Evolutionary conservation across 2,888 invertebrate genomes (phyloP).

Genomic region (Brachyopa scutellaris): DNA sequence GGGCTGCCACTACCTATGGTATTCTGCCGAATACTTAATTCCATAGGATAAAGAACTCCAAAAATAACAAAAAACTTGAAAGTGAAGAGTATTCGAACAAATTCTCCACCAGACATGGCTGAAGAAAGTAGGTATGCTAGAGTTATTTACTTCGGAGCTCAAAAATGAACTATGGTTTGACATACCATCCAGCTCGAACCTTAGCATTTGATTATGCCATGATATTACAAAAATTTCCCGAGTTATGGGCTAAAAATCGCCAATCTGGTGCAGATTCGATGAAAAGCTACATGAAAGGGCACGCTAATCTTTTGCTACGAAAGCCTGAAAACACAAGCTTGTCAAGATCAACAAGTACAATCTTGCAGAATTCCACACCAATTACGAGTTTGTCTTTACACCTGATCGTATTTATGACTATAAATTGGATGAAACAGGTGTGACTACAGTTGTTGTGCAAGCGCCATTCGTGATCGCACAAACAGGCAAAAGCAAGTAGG

Average conservation of each 20-base stretch:
- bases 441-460: constrained; percentile 63
- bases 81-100: too few relatives aligned
- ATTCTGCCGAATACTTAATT: constrained; percentile 38
- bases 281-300: constrained; percentile 1
- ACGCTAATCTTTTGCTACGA: neutral
- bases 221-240: neutral
- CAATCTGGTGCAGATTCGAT: neutral
- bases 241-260: neutral
- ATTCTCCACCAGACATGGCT: too few relatives aligned
- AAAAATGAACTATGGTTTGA: neutral
- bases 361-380: constrained; percentile 61
- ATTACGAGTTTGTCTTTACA: constrained; percentile 59
- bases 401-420: constrained; percentile 62
- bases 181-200: neutral
- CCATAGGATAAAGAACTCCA: constrained; percentile 63
- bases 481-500: too few relatives aligned
- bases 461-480: constrained; percentile 63
- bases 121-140: neutral
- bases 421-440: constrained; percentile 71
- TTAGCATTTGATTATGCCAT: neutral
- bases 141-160: neutral
- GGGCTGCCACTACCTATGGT: constrained; percentile 21
- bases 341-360: constrained; percentile 65
- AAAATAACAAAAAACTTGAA: too few relatives aligned
- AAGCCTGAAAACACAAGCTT: too few relatives aligned